These are phyloP conservation scores for Fragum whitleyi DNA, from an alignment of 2,888 invertebrate species.

Conservation along the genomic window DNA sequence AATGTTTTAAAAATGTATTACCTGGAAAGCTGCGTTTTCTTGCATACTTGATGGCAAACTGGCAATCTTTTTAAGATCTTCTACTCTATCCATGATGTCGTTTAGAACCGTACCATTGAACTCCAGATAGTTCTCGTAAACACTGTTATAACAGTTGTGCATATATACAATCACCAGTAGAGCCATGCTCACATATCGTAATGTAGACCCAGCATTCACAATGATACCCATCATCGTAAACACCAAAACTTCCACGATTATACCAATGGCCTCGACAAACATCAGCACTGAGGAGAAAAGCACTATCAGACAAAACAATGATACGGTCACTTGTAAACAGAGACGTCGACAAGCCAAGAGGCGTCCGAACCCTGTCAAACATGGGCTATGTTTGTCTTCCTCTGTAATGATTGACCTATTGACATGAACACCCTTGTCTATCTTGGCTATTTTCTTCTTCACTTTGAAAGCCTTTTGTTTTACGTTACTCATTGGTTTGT, in stretches of 20 bases:
- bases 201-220: constrained; percentile 81
- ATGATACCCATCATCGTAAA: constrained; percentile 84
- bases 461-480: constrained; percentile 65
- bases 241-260: constrained; percentile 81
- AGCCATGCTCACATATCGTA: constrained; percentile 82
- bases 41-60: constrained; percentile 79
- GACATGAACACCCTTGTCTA: constrained; percentile 71
- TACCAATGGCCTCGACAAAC: constrained; percentile 80
- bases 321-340: constrained; percentile 67
- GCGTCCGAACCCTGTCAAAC: constrained; percentile 64
- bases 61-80: constrained; percentile 80
- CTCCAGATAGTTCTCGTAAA: constrained; percentile 83
- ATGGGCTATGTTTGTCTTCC: constrained; percentile 68
- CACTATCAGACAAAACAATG: constrained; percentile 73
- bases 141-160: constrained; percentile 84
- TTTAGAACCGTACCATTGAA: constrained; percentile 82
- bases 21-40: constrained; percentile 82
- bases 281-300: constrained; percentile 77
- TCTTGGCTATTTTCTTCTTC: constrained; percentile 67
- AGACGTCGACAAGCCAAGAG: constrained; percentile 52
- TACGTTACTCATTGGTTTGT: constrained; percentile 62
- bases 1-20: constrained; percentile 10
- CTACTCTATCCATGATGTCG: constrained; percentile 80
- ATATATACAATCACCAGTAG: constrained; percentile 82
- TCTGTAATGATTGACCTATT: constrained; percentile 42